Conservation (phyloP, 2,888 invertebrate species). For the Acrobasis repandana region DNA sequence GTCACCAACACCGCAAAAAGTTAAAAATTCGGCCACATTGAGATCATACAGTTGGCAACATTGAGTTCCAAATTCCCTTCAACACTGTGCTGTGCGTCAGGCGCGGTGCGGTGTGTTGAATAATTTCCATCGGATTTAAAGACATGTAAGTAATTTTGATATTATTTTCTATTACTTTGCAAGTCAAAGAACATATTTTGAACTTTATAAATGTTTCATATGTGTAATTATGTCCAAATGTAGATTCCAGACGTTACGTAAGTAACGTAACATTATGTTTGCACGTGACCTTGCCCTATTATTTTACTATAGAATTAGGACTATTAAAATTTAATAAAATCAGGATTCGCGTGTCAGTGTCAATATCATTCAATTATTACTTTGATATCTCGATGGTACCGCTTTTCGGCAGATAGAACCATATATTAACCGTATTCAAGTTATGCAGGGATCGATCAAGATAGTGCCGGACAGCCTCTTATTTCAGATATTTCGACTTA, state of each 20-base stretch:
- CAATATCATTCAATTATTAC: constrained; percentile 8
- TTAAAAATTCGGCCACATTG: too few relatives aligned
- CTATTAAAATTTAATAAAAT: not conserved
- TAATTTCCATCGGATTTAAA: constrained; percentile 68
- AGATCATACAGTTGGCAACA: too few relatives aligned
- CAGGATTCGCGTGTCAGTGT: not conserved
- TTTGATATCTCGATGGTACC: constrained; percentile 15
- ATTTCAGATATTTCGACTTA: not conserved
- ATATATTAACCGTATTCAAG: not conserved
- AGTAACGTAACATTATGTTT: constrained; percentile 75
- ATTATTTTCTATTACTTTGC: not conserved
- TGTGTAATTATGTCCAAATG: not conserved
- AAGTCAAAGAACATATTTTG: constrained; percentile 22
- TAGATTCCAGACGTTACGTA: constrained; percentile 56
- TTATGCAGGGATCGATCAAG: constrained; percentile 2
- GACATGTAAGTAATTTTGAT: constrained; percentile 64
- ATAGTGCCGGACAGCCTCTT: not conserved
- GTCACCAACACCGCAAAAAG: too few relatives aligned
- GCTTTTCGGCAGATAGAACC: not conserved
- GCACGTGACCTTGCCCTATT: constrained; percentile 78
- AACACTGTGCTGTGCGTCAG: constrained; percentile 78
- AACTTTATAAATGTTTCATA: constrained; percentile 14
- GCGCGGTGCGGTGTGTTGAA: constrained; percentile 72
- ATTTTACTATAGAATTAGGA: not conserved
- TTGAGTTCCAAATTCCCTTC: constrained; percentile 59